phyloP scores from a whole-genome alignment of 2,888 invertebrate genomes.

The Barypeithes pellucidus region DNA sequence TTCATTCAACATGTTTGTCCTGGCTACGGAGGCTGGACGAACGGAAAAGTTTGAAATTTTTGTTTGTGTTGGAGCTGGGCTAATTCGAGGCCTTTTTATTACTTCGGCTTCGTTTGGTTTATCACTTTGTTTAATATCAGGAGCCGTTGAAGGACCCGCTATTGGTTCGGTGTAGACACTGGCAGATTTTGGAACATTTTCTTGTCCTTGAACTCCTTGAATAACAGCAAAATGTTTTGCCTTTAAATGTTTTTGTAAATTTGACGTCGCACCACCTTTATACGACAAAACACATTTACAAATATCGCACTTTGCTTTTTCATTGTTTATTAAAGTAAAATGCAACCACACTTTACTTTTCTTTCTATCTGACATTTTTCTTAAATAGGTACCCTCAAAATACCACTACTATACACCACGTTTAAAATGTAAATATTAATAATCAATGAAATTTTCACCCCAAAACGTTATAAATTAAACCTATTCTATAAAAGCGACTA shows the following conservation, averaged over 20 bases:
- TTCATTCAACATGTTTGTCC: conserved; percentile 16
- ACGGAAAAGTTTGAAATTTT: conserved; percentile 14
- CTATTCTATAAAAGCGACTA: too few species aligned
- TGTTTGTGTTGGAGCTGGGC: not conserved
- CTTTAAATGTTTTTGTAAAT: conserved; percentile 17
- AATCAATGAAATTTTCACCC: too few species aligned
- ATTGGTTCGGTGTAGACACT: not conserved
- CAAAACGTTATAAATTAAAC: too few species aligned
- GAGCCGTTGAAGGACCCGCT: conserved; percentile 1
- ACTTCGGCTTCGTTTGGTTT: not conserved
- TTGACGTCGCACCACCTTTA: conserved; percentile 21
- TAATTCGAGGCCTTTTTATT: not conserved
- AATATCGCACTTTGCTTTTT: conserved; percentile 7
- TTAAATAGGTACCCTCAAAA: not conserved
- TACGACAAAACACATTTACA: conserved; percentile 6
- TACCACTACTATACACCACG: not conserved
- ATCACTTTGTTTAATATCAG: not conserved
- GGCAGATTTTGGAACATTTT: not conserved
- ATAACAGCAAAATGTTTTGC: conserved; percentile 12
- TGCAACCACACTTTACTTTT: conserved; percentile 16
- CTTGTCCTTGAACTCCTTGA: conserved; percentile 10
- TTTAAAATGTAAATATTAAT: too few species aligned
- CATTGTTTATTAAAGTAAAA: not conserved
- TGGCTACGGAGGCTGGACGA: conserved; percentile 9
- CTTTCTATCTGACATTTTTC: conserved; percentile 13